Conservation (phyloP, 2,113 vertebrate species). For the Phylloscopus trochilus region DNA sequence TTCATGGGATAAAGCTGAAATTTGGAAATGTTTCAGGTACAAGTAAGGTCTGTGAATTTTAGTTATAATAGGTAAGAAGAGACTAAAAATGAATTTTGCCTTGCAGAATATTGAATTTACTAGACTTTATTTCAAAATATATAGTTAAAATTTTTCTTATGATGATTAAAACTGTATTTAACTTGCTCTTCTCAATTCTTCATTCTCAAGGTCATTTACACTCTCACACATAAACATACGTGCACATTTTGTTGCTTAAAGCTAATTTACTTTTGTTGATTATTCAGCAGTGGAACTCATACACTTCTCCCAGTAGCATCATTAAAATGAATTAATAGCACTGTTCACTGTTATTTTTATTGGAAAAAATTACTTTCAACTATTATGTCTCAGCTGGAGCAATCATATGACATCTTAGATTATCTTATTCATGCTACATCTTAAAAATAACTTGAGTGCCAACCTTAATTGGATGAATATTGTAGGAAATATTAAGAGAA, state of each 20-base stretch:
- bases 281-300: constrained; percentile 33
- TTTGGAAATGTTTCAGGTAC: not conserved
- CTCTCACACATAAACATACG: not conserved
- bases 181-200: not conserved
- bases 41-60: not conserved
- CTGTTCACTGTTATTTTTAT: constrained; percentile 29
- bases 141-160: not conserved
- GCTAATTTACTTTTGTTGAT: constrained; percentile 48
- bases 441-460: constrained; percentile 43
- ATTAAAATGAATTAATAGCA: constrained; percentile 46
- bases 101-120: not conserved
- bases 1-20: not conserved
- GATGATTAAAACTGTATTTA: constrained; percentile 22
- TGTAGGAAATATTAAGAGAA: constrained; percentile 10
- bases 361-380: constrained; percentile 46
- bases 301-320: constrained; percentile 17
- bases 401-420: constrained; percentile 14
- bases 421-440: constrained; percentile 13
- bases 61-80: not conserved
- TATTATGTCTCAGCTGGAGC: constrained; percentile 28
- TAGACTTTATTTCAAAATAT: not conserved
- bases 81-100: not conserved
- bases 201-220: constrained; percentile 33
- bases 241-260: constrained; percentile 8
- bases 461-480: constrained; percentile 35